These are phyloP conservation scores for Plusia festucae DNA, from an alignment of 2,888 invertebrate genomes.

Conservation along the genomic window DNA sequence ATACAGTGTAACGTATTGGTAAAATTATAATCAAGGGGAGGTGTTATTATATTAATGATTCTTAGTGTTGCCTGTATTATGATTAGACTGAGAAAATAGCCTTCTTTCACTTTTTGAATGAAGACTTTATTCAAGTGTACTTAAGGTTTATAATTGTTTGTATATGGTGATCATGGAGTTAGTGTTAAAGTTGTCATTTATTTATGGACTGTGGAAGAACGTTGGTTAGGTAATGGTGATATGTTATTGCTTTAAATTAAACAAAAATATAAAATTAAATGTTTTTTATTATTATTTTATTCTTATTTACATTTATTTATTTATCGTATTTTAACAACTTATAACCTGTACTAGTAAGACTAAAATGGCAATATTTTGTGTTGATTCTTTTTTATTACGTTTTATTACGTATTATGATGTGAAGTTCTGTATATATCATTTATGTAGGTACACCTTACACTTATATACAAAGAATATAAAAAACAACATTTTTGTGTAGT, in stretches of 20 bases:
- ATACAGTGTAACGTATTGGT: too few species aligned
- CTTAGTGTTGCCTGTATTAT: background rate
- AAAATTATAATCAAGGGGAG: too few species aligned
- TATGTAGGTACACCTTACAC: background rate
- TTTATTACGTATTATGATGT: too few species aligned
- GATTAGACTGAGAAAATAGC: background rate
- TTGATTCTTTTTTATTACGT: too few species aligned
- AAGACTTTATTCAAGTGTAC: background rate
- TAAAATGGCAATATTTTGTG: background rate
- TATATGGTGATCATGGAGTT: background rate
- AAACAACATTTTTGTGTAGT: background rate
- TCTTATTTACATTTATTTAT: constrained; percentile 25
- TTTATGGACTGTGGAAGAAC: constrained; percentile 30
- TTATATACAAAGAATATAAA: background rate
- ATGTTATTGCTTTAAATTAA: constrained; percentile 35
- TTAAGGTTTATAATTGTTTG: background rate
- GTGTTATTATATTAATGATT: background rate
- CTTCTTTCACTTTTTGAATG: background rate
- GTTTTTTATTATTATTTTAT: background rate
- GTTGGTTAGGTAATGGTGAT: constrained; percentile 1
- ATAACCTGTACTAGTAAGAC: background rate
- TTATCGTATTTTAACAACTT: background rate
- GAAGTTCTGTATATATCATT: too few species aligned
- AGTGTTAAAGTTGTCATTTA: background rate
- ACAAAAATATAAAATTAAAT: background rate